Evolutionary conservation across 1,140 invertebrate genomes (phyloP), one percentile per base, ranked within the genome.

Genomic region (Drosophila willistoni): DNA sequence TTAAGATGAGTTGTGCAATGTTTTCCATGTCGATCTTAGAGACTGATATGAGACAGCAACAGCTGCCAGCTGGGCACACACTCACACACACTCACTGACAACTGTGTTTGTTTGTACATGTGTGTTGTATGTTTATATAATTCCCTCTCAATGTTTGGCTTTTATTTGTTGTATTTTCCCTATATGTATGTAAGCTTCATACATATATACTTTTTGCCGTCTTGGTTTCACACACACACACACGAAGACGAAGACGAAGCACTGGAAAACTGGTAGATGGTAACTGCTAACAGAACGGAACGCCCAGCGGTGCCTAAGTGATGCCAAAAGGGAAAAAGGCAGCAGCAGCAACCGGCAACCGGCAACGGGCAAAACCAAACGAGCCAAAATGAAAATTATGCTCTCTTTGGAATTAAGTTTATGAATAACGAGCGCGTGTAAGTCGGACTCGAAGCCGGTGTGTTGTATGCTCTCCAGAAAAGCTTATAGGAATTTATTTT

Each of bases 401-500:
- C 83, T 86, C 82, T 87, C 83, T 86, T 87, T 87, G 82, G 82
- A 79, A 86, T 86, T 86, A 86, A 86, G 82, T 86, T 86, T 86
- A 86, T 86, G 82, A 86, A 86, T 86, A 86, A 86, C 82, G 82
- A 82, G 83, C 79, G 76, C 69, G 76, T 76, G 73, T 76, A 76
- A 76, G 73, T 76, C 73, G 73, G 65, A 76, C 65, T 73, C 33
- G 36, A 29, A 74, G 73, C 44, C 60, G 60, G 42, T 66, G 70
- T 64, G 64, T 39, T 65, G 39, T 65, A 55, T 72, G 77, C 75
- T 81, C 79, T 82, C 66, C 70, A 86, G 61, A 54, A 36, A 71
- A 67, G 82, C 82, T 87, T 82, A 86, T 33, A 55, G 79, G 76
- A 87, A 86, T 86, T 86, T 86, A 86, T 89, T 84, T 68, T 71